Evolutionary conservation across 2,888 invertebrate genomes (phyloP).

Genomic region (Diarsia rubi): DNA sequence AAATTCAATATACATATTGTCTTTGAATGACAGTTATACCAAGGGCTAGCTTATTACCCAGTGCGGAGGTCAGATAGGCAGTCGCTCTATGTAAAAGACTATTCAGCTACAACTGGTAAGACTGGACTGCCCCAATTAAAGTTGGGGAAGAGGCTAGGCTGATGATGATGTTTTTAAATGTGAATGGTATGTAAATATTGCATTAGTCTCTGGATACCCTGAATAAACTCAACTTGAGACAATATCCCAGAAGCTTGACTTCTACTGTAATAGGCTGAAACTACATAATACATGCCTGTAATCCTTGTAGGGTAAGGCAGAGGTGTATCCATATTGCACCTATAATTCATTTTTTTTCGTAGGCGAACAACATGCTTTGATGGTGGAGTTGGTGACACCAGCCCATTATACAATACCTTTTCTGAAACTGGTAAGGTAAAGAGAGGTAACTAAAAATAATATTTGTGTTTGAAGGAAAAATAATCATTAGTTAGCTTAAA

Average conservation of each 20-base stretch:
- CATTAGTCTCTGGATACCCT: not conserved
- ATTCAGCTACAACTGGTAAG: not conserved
- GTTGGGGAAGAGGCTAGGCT: not conserved
- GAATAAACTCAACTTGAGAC: not conserved
- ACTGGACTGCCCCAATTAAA: not conserved
- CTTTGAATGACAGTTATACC: not conserved
- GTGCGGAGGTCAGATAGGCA: not conserved
- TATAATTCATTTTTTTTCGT: no score
- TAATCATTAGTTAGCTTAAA: not conserved
- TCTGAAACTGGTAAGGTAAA: no score
- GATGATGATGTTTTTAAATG: not conserved
- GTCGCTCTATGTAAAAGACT: not conserved
- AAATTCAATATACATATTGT: not conserved
- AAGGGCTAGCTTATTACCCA: not conserved
- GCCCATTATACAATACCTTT: no score
- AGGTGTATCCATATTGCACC: no score
- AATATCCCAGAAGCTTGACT: not conserved
- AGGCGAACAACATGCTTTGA: no score
- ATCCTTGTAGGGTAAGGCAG: no score
- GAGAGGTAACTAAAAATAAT: no score
- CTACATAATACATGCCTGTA: no score
- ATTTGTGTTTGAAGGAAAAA: not conserved
- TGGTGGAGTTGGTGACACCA: no score
- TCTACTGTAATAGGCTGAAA: no score
- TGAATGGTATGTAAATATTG: not conserved